Percentiles rank a stretch among this genome's conserved stretches.
These are phyloP conservation scores for Drosophila cognata DNA, from an alignment of 2,888 invertebrate species.

Conservation along the genomic window DNA sequence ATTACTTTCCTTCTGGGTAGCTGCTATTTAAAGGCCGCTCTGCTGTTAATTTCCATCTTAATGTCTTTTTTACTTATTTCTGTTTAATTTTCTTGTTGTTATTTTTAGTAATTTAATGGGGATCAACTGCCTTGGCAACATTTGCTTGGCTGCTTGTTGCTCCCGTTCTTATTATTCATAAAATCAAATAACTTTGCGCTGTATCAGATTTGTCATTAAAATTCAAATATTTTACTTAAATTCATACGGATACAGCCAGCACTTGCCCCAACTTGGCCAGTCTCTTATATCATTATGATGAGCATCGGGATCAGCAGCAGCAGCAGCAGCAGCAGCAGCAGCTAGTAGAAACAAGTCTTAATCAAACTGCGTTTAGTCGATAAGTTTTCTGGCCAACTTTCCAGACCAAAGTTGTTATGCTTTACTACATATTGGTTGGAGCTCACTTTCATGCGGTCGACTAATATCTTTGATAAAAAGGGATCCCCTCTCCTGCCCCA, in stretches of 20 bases:
- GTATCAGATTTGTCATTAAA: slow-evolving; percentile 33
- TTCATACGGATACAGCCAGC: not conserved
- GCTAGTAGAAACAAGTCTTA: slow-evolving; percentile 30
- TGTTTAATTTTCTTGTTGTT: slow-evolving; percentile 3
- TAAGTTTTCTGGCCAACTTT: slow-evolving; percentile 18
- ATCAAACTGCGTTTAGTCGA: slow-evolving; percentile 31
- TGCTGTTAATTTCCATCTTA: slow-evolving; percentile 14
- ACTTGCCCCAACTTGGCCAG: slow-evolving; percentile 28
- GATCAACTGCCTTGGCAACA: slow-evolving; percentile 40
- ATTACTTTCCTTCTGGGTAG: slow-evolving; percentile 29
- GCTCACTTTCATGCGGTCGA: slow-evolving; percentile 44
- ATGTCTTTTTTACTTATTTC: slow-evolving; percentile 2
- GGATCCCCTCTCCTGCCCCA: not conserved
- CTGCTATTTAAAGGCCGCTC: slow-evolving; percentile 13
- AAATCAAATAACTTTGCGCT: slow-evolving; percentile 19
- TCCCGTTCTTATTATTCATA: not conserved
- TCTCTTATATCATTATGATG: slow-evolving; percentile 11
- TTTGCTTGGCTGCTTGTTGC: not conserved
- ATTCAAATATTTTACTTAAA: slow-evolving; percentile 25
- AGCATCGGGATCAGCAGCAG: slow-evolving; percentile 8
- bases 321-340: not conserved
- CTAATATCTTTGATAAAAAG: slow-evolving; percentile 63
- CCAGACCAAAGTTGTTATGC: slow-evolving; percentile 56
- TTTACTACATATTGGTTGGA: slow-evolving; percentile 44
- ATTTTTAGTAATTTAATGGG: slow-evolving; percentile 46